Base-by-base conservation (phyloP, 92 coral and sea anemone species). In the Umimayanthus chanpuru region DNA sequence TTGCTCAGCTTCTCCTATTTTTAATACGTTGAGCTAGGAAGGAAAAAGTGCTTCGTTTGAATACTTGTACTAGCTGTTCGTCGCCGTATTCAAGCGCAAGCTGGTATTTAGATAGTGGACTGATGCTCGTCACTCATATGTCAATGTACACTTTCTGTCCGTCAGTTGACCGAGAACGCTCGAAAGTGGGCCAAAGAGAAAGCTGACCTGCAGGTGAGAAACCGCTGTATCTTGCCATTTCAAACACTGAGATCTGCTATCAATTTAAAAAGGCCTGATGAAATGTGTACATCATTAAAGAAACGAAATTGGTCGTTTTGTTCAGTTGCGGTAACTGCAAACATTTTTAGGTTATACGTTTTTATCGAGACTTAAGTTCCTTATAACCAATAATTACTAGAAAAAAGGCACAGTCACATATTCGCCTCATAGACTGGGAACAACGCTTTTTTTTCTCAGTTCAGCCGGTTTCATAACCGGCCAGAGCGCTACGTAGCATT, bases 151-250 rank as follows among this genome's bases (percentile, higher is more conserved):
- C 9, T 36, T 43, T 85, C 67, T 39, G 36, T 77, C 82, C 78
- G 81, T 4, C 78, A 96, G 96, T 82, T 96, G 83, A 90, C 95
- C 76, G 96, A 96, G 28, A 96, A 92, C 88, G 94, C 96, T 61
- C 88, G 99, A 44, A 91, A 92, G 55, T 96, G 99, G 99, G 99
- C 99, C 6, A 95, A 93, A 88, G 99, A 96, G 75, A 95, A 96
- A 90, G 95, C 98, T 6, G 95, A 92, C 7, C 61, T 96, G 20
- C 99, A 96, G 98, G 99, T 93, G 38, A 72, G 14, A 15, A 1
- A 53, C 30, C 10, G 14, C 23, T 40, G 14, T 41, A 23, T 26
- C 14, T 28, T 67, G 10, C 79, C 76, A 9, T 28, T 71, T 21
- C 18, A 38, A 28, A 12, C 58, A 26, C 23, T 55, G 68, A 32